A percentile compares a stretch with the other conserved stretches of the same genome.
Conservation (phyloP, 2,888 invertebrate species). For the Drosophila paramelanica region DNA sequence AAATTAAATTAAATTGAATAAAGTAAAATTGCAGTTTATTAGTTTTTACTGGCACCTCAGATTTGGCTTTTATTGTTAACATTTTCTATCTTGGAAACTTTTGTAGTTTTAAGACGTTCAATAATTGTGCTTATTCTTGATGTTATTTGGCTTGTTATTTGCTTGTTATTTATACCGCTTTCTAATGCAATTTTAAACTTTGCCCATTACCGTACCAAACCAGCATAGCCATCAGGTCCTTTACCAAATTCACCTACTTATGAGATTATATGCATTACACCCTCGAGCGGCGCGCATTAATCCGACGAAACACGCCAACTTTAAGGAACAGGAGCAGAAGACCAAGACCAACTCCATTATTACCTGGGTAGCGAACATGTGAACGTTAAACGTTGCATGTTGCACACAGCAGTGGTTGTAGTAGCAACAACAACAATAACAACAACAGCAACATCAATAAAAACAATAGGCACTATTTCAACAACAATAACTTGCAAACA, state of each 20-base stretch:
- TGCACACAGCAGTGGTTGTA: constrained; percentile 54
- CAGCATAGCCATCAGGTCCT: constrained; percentile 40
- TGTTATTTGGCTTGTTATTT: constrained; percentile 33
- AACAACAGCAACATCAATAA: constrained; percentile 19
- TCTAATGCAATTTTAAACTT: constrained; percentile 75
- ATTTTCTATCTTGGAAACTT: constrained; percentile 15
- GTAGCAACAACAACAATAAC: constrained; percentile 16
- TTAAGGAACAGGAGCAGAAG: constrained; percentile 7
- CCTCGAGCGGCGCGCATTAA: constrained; percentile 69
- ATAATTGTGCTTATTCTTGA: constrained; percentile 26
- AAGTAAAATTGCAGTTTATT: too few relatives aligned
- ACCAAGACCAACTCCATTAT: constrained; percentile 43
- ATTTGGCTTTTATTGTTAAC: constrained; percentile 3
- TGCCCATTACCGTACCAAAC: constrained; percentile 42
- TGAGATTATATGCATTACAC: constrained; percentile 78
- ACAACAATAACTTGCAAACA: constrained; percentile 66
- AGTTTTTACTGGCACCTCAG: not conserved
- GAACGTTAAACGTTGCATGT: constrained; percentile 74
- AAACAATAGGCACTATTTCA: constrained; percentile 45
- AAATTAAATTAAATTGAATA: too few relatives aligned
- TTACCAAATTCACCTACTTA: constrained; percentile 66
- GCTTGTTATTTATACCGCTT: constrained; percentile 66
- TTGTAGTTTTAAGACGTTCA: constrained; percentile 38
- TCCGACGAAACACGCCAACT: constrained; percentile 67
- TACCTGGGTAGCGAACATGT: constrained; percentile 69